Evolutionary conservation across 1,140 invertebrate genomes (phyloP), one percentile per base, ranked within the genome.

Genomic region (Psix sp.): DNA sequence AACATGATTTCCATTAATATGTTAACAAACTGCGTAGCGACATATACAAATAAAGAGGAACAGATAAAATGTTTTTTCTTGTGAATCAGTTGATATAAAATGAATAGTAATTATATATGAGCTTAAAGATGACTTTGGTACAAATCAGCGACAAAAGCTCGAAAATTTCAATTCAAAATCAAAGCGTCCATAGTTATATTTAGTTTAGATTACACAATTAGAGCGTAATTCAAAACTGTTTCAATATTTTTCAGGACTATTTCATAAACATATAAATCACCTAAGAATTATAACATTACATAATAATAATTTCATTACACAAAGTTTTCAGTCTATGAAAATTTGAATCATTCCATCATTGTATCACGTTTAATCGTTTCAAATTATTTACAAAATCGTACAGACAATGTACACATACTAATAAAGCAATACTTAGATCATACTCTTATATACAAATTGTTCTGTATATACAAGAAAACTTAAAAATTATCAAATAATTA

Each of bases 381-480:
- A 3, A 62, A 5, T 29, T 62, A 62, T 62, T 35, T 62, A 62
- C 59, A 62, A 43, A 51, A 43, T 62, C 9, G 39, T 62, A 62
- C 57, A 62, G 2, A 6, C 24, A 51, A 26, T 62, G 29, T 51
- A 51, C 46, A 51, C 33, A 15, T 42, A 51, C 39, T 7, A 10
- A 35, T 42, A 43, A 62, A 51, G 38, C 29, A 51, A 36, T 62
- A 62, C 45, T 49, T 49, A 49, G 45, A 49, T 18, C 33, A 36
- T 49, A 62, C 33, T 40, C 49, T 1, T 35, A 62, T 62, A 49
- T 62, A 62, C 45, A 62, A 60, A 31, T 36, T 18, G n/a, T 59
- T 16, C 35, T 42, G 18, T 59, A 46, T 35, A 35, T 11, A 60
- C 43, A 60, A 39, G 10, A 48, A 9, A 60, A 21, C 26, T 35